A percentile compares a stretch with the other conserved stretches of the same genome.
These are phyloP conservation scores for Cryptus armator DNA, from an alignment of 2,888 invertebrate genomes.

Conservation along the genomic window DNA sequence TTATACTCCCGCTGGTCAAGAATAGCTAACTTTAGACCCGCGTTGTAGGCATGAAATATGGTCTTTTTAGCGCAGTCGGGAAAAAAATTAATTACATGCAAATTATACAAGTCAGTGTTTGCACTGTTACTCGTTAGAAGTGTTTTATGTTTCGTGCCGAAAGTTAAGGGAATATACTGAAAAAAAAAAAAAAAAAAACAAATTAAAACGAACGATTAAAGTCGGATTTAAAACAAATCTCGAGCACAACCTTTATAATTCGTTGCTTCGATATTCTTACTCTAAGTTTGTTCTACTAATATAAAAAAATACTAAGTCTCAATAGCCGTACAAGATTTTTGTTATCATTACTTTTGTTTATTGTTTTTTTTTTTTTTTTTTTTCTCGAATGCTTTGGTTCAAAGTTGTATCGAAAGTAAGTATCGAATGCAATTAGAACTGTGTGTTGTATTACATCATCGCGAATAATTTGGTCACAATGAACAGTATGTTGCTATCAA, in stretches of 20 bases:
- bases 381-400: conserved; percentile 14
- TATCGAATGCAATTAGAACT: conserved; percentile 20
- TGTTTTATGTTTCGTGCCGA: not conserved
- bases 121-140: conserved; percentile 4
- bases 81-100: conserved; percentile 7
- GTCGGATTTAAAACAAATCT: not conserved
- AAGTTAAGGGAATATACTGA: not conserved
- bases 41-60: too few species aligned
- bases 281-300: conserved; percentile 39
- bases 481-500: conserved; percentile 3
- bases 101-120: conserved; percentile 11
- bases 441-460: conserved; percentile 1
- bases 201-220: not conserved
- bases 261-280: conserved; percentile 44
- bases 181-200: not conserved
- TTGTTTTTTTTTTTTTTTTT: not conserved
- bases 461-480: conserved; percentile 7
- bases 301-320: conserved; percentile 48
- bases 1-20: too few species aligned
- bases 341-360: not conserved
- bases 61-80: too few species aligned
- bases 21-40: too few species aligned
- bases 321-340: conserved; percentile 32
- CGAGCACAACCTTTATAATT: conserved; percentile 30
- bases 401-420: conserved; percentile 20